Conservation (phyloP, 1,140 invertebrate genomes). For the Drosophila insularis region DNA sequence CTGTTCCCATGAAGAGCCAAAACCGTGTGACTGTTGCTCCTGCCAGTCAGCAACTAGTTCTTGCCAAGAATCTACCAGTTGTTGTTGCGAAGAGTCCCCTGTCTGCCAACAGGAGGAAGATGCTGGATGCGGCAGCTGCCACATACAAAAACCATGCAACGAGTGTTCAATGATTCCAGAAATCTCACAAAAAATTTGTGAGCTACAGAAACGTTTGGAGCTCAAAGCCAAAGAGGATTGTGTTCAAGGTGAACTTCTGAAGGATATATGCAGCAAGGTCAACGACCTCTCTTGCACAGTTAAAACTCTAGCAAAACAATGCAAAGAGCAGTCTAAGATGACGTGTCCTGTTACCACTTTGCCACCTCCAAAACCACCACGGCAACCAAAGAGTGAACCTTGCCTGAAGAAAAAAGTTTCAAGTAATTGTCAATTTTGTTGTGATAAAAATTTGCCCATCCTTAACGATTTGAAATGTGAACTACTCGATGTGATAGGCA, state of each 20-base stretch:
- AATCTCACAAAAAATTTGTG: background rate
- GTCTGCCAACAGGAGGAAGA: background rate
- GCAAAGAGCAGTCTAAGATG: background rate
- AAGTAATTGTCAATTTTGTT: constrained; percentile 50
- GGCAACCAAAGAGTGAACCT: background rate
- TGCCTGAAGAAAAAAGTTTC: constrained; percentile 22
- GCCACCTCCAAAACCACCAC: background rate
- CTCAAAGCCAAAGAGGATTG: background rate
- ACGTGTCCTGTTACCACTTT: no score
- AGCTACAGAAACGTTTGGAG: background rate
- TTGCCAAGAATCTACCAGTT: background rate
- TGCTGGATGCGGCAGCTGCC: background rate
- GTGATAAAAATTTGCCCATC: constrained; percentile 18
- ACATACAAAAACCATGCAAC: no score
- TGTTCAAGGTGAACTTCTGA: background rate
- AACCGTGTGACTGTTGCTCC: no score
- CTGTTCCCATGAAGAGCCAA: background rate
- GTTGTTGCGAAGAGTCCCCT: background rate
- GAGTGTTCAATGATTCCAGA: background rate
- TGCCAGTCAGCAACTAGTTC: no score
- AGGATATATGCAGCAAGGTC: background rate
- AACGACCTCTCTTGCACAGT: background rate
- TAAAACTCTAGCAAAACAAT: background rate
- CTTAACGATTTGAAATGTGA: constrained; percentile 22
- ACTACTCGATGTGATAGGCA: constrained; percentile 33